Base-by-base conservation (phyloP, 2,888 invertebrate species). In the Mystacides longicornis region DNA sequence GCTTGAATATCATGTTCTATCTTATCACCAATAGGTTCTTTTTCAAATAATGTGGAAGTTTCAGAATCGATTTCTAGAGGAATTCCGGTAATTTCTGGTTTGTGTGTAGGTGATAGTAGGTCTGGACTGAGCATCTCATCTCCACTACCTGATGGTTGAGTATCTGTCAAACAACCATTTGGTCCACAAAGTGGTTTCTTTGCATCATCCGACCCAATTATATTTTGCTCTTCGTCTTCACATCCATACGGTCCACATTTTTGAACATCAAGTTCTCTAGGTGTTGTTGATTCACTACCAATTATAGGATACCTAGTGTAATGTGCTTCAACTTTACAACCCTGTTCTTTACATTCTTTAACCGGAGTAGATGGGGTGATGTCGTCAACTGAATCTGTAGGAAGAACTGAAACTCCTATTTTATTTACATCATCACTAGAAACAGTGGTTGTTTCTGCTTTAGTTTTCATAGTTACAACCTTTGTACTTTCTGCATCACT, bases 221-320 rank as follows among this genome's bases (percentile, higher is more conserved):
- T 57, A 49, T 60, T 54, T 51, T 56, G 43, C 14, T 60, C 60
- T 23, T 60, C 60, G 22, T 21, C 52, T 33, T 51, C 55, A 62
- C 70, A 70, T 19, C 65, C 67, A 42, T 63, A 62, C 51, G 63
- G 49, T 14, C 64, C 68, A 63, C 70, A 70, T 43, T 65, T 62
- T 47, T 60, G 52, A 46, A 48, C 52, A 47, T 55, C 33, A 2
- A 62, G 61, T 45, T 62, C 58, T 23, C 62, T 57, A 49, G 61
- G 60, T 51, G 33, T 22, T 47, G 31, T 51, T 42, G 37, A 11
- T 49, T 21, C 23, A 14, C 33, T 22, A 19, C n/a, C 31, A 16
- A 55, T 50, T 22, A 47, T 43, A 18, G 55, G 55, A 50, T 42
- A 23, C 49, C 52, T 51, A n/a, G 60, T 60, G 45, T 51, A 57